These are phyloP conservation scores for Athrips mouffetella DNA, from an alignment of 2,888 invertebrate genomes.

Conservation along the genomic window DNA sequence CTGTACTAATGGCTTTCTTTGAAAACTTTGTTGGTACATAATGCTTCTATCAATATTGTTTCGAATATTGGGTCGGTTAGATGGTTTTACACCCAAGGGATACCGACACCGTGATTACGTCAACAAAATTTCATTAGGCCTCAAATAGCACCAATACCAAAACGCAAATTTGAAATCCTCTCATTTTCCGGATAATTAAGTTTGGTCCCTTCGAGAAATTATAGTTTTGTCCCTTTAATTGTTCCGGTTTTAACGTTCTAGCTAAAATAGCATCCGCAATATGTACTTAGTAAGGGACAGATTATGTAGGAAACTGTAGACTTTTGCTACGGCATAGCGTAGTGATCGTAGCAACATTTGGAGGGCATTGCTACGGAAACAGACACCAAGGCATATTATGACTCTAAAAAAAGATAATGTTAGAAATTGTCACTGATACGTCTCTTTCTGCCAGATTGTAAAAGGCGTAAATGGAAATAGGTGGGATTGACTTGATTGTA, in stretches of 20 bases:
- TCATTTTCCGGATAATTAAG: constrained; percentile 16
- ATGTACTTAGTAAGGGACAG: not conserved
- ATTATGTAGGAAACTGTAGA: too few species aligned
- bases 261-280: not conserved
- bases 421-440: too few species aligned
- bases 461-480: too few species aligned
- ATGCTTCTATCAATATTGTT: constrained; percentile 4
- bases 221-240: constrained; percentile 18
- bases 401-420: too few species aligned
- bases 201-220: constrained; percentile 17
- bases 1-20: not conserved
- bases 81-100: not conserved
- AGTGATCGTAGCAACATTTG: too few species aligned
- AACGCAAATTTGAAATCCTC: constrained; percentile 15
- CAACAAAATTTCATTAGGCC: constrained; percentile 10
- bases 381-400: too few species aligned
- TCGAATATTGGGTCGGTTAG: not conserved
- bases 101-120: not conserved
- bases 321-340: too few species aligned
- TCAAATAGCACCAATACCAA: constrained; percentile 9
- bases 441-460: too few species aligned
- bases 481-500: too few species aligned
- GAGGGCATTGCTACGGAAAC: too few species aligned
- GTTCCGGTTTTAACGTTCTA: constrained; percentile 8
- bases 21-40: not conserved